Base-by-base conservation (phyloP, 2,888 invertebrate genomes). In the Nycteola revayana region DNA sequence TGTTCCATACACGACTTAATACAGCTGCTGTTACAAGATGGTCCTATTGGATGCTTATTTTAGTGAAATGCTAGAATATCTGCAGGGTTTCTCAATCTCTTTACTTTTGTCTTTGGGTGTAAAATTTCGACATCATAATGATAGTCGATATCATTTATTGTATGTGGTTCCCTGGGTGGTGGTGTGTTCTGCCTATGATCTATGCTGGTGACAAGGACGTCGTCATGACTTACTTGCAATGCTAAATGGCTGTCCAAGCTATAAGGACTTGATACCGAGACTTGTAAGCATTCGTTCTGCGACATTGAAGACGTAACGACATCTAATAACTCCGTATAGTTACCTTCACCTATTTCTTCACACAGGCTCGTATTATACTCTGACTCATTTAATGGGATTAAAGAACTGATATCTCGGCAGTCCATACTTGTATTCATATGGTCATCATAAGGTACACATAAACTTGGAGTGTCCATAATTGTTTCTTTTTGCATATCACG, bases 1-100 rank as follows among this genome's bases (percentile, higher is more conserved):
- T 8, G 25, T 32, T 32, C 25, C 21, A 25, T 25, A 31, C 31
- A 29, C 10, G 22, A 29, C n/a, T n/a, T n/a, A n/a, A n/a, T n/a
- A n/a, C n/a, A n/a, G n/a, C n/a, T n/a, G n/a, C n/a, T n/a, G n/a
- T n/a, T n/a, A 29, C 29, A 29, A 9, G 29, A 21, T 29, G 9
- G 22, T 8, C 20, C 20, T 7, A 29, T 2, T 30, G 30, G 30
- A 30, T 30, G 30, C 22, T 30, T 30, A 3, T 22, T 7, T 30
- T 8, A 18, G 1, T 32, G 10, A 8, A 25, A 17, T 25, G 24
- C 31, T 25, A 25, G 18, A 25, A 31, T n/a, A 25, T 24, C 17
- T 26, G 9, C 31, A 25, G 31, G 31, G 5, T 31, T 10, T 25
- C 24, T 31, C 24, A n/a, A 17, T 24, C 31, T 24, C 26, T 26